phyloP scores from a whole-genome alignment of 2,113 vertebrate genomes.

The Piprites chloris region DNA sequence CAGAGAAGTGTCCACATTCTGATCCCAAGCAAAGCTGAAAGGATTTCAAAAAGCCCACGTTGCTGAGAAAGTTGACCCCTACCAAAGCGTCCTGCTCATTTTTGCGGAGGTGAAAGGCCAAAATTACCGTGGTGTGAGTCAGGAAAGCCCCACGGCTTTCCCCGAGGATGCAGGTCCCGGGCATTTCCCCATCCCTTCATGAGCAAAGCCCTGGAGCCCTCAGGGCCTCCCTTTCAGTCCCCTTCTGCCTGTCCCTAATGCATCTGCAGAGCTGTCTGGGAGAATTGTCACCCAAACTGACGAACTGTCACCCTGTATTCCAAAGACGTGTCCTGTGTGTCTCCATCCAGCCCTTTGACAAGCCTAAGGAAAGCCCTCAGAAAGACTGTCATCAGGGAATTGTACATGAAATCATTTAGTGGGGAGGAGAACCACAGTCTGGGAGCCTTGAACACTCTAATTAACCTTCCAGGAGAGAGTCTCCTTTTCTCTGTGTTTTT shows the following conservation, averaged over 20 bases:
- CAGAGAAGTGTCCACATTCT: neutral
- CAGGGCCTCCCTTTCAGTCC: accelerated
- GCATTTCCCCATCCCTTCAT: neutral
- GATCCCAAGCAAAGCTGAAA: neutral
- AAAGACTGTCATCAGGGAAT: accelerated
- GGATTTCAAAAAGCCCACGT: neutral
- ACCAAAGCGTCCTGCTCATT: accelerated
- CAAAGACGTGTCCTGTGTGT: accelerated
- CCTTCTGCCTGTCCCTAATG: neutral
- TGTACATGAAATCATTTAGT: neutral
- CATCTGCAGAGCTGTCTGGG: neutral
- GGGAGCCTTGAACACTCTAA: neutral
- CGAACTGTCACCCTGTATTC: neutral
- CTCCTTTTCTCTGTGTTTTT: neutral
- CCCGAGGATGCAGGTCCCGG: accelerated
- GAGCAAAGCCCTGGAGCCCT: neutral
- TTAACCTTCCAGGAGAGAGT: neutral
- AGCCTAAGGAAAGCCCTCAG: neutral
- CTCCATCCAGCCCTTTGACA: neutral
- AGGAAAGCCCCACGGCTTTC: accelerated
- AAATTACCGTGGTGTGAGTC: neutral
- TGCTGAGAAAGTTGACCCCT: neutral
- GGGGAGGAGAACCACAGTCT: neutral
- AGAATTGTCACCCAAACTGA: neutral
- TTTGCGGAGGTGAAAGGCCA: neutral